Base-by-base conservation (phyloP, 30 jellyfish, hydroid and myxozoan genomes). In the Clytia hemisphaerica region DNA sequence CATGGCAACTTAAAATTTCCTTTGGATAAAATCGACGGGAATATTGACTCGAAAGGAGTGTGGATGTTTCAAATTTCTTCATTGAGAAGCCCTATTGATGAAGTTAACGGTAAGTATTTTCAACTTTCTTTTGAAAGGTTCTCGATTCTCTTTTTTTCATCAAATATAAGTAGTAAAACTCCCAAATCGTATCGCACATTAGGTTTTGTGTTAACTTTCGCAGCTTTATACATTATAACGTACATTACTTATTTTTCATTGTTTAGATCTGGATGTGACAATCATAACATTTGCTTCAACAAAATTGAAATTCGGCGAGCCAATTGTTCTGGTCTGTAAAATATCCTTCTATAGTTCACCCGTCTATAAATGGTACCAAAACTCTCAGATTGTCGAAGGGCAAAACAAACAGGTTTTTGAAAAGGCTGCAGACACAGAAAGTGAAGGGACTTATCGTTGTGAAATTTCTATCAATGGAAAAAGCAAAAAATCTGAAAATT, bases 41-140 rank as follows among this genome's bases (percentile, higher is more conserved):
- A 69, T 35, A 69, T 29, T 21, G 81, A 71, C n/a, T 75, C 46
- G 47, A 47, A 25, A 5, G 81, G 81, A 1, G 81, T 69, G 25
- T 69, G 81, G 81, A 32, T 69, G 76, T 69, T 24, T 44, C 76
- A 69, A 27, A 25, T 69, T 10, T 45, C 81, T 45, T 18, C 46
- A 29, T 34, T 45, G n/a, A 48, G 49, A 25, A 27, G 21, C 9
- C 25, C 36, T 45, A 27, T 22, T 12, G 29, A 24, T 27, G 71
- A 69, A 45, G 32, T 69, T 44, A 47, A 45, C 31, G 28, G 81
- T 69, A 45, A 25, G 37, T 21, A n/a, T 19, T 62, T 14, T 62
- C 31, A 12, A 24, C 0, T 9, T 16, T 33, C 19, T 0, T 60
- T 26, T 26, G 22, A 18, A 16, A 18, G 15, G n/a, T 60, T 60